These are phyloP conservation scores for Cassiopea andromeda DNA, from an alignment of 30 jellyfish, hydroid and myxozoan species.

Conservation along the genomic window DNA sequence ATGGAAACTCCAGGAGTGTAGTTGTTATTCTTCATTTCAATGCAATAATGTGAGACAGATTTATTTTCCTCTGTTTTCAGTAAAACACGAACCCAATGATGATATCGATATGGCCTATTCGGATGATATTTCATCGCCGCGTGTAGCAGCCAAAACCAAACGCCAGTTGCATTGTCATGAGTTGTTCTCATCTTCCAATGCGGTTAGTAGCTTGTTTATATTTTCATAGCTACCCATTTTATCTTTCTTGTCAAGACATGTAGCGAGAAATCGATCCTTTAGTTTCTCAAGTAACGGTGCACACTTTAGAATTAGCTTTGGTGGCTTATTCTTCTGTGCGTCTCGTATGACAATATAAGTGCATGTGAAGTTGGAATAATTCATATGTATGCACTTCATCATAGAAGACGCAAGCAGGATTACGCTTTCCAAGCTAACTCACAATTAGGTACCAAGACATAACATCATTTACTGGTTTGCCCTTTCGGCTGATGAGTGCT, in stretches of 20 bases:
- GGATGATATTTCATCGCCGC: background rate
- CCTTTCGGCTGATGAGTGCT: no score
- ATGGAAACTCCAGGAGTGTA: background rate
- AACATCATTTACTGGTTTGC: no score
- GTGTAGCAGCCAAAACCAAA: background rate
- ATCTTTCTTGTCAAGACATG: background rate
- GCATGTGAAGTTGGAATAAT: no score
- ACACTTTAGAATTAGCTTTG: no score
- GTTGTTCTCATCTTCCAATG: conserved; percentile 41
- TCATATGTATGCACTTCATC: no score
- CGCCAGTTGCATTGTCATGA: conserved; percentile 42
- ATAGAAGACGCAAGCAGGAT: no score
- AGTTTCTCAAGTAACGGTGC: background rate
- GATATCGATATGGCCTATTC: conserved; percentile 42
- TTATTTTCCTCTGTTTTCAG: conserved; percentile 2
- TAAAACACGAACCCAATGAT: conserved; percentile 26
- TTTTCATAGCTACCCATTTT: background rate
- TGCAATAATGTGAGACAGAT: no score
- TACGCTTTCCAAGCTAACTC: no score
- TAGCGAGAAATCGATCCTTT: background rate
- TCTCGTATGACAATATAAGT: no score
- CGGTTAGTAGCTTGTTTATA: conserved; percentile 26
- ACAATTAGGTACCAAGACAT: no score
- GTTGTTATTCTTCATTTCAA: no score
- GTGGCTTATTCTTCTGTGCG: no score